Conservation (phyloP, 2,888 invertebrate genomes). For the Drosophila neonasuta region DNA sequence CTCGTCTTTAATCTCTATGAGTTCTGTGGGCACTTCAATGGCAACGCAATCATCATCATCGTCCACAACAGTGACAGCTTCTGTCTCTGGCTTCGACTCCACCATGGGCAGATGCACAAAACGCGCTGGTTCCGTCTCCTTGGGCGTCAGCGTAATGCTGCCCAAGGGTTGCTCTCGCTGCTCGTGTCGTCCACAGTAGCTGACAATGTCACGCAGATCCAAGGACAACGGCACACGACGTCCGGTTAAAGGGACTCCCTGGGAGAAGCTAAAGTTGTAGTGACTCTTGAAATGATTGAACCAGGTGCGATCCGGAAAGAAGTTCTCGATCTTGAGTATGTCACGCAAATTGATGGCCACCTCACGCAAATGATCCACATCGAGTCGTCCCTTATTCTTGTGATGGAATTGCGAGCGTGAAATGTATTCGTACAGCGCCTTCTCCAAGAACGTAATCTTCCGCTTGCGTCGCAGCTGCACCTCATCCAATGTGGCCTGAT, state of each 20-base stretch:
- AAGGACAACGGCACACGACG: conserved; percentile 71
- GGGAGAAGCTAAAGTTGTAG: conserved; percentile 64
- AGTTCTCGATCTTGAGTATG: conserved; percentile 77
- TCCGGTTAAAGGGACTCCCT: conserved; percentile 42
- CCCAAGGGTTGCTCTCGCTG: conserved; percentile 58
- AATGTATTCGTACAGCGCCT: conserved; percentile 78
- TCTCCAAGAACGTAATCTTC: conserved; percentile 78
- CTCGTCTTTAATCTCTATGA: conserved; percentile 58
- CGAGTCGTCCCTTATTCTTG: conserved; percentile 65
- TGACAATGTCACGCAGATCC: conserved; percentile 77
- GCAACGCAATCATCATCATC: conserved; percentile 57
- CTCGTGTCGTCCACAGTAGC: conserved; percentile 76
- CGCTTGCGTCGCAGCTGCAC: conserved; percentile 70
- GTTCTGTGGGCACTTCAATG: conserved; percentile 50
- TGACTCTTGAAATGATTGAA: conserved; percentile 70
- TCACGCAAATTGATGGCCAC: conserved; percentile 71
- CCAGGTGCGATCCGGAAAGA: conserved; percentile 75
- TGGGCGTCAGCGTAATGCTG: conserved; percentile 65
- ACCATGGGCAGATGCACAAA: conserved; percentile 27
- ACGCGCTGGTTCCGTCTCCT: conserved; percentile 36
- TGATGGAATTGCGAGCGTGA: conserved; percentile 77
- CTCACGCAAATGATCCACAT: conserved; percentile 61
- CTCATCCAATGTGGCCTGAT: conserved; percentile 69
- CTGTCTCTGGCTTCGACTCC: conserved; percentile 24
- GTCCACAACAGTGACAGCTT: conserved; percentile 4